phyloP scores from a whole-genome alignment of 2,888 invertebrate genomes.

The Xanthia icteritia region DNA sequence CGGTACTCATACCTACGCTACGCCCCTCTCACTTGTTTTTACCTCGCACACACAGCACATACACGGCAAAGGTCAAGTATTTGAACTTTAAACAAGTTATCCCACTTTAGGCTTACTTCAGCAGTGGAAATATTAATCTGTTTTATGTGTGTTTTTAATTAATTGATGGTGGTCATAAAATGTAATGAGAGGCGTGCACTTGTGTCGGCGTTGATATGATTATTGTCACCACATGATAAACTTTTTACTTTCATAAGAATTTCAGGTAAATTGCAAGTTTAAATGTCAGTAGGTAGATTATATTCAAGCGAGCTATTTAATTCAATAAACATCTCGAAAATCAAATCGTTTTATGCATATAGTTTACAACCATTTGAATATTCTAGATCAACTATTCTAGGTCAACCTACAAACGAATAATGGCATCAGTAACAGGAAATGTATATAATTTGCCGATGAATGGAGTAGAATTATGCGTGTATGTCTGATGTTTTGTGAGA shows the following conservation, averaged over 20 bases:
- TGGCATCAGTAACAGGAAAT: no score
- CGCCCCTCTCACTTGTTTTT: constrained; percentile 19
- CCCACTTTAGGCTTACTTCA: constrained; percentile 32
- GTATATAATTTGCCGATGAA: no score
- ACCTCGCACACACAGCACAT: background rate
- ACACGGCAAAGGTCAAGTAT: constrained; percentile 53
- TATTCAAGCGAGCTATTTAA: background rate
- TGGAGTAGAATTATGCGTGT: no score
- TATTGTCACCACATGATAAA: background rate
- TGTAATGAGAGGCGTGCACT: constrained; percentile 10
- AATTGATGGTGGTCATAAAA: constrained; percentile 15
- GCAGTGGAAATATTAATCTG: constrained; percentile 31
- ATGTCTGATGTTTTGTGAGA: no score
- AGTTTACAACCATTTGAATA: background rate
- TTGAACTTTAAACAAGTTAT: constrained; percentile 65
- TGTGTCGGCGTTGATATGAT: background rate
- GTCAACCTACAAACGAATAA: no score
- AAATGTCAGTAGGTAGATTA: background rate
- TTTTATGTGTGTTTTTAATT: constrained; percentile 28
- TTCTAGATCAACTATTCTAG: no score
- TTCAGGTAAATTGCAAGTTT: background rate
- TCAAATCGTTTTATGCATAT: background rate
- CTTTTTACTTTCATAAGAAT: background rate
- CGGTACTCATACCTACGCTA: background rate
- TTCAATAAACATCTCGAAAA: background rate